Evolutionary conservation across 2,113 vertebrate species (phyloP).

Genomic region (Microtus richardsoni): DNA sequence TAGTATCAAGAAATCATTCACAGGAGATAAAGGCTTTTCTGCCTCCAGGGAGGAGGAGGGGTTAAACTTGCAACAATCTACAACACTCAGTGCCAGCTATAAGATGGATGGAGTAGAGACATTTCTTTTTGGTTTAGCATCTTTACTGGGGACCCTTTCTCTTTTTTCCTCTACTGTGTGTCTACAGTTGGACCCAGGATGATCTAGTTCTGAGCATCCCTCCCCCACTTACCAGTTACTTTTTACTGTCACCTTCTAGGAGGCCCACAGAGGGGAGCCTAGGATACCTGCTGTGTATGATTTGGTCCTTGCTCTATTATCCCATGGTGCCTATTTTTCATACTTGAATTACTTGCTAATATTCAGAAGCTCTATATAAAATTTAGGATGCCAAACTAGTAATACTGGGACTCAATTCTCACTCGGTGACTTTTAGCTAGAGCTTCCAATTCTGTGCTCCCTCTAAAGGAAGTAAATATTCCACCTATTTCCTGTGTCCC

Average conservation of each 20-base stretch:
- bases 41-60: not conserved
- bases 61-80: not conserved
- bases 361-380: conserved; percentile 24
- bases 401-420: not conserved
- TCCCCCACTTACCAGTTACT: not conserved
- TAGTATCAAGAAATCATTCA: not conserved
- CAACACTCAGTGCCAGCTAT: not conserved
- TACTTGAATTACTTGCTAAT: not conserved
- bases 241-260: not conserved
- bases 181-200: not conserved
- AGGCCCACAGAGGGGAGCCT: not conserved
- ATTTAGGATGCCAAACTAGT: not conserved
- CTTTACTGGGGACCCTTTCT: not conserved
- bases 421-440: not conserved
- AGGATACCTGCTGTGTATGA: not conserved
- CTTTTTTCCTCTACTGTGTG: not conserved
- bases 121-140: not conserved
- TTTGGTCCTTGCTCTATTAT: not conserved
- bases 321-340: not conserved
- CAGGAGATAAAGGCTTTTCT: not conserved
- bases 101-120: not conserved
- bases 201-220: not conserved
- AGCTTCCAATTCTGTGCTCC: not conserved
- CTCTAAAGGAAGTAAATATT: conserved; percentile 9
- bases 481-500: not conserved